Conservation (phyloP, 2,888 invertebrate genomes). For the Euphydryas editha region DNA sequence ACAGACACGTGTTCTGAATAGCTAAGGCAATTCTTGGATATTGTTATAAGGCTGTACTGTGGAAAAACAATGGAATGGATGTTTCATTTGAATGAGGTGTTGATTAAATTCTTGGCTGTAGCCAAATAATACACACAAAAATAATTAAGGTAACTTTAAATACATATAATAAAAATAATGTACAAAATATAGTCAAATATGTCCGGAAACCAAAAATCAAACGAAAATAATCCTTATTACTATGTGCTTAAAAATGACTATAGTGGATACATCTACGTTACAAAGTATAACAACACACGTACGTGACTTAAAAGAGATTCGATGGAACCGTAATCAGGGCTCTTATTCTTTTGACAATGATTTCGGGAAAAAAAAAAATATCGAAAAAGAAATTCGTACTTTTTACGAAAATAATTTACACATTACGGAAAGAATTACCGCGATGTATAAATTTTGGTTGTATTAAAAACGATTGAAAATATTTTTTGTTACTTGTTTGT, state of each 20-base stretch:
- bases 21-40: too few relatives aligned
- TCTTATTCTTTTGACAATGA: constrained; percentile 35
- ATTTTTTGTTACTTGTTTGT: neutral
- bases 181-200: too few relatives aligned
- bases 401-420: constrained; percentile 12
- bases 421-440: neutral
- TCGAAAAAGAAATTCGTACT: constrained; percentile 7
- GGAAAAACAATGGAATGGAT: too few relatives aligned
- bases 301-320: constrained; percentile 23
- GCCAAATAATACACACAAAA: too few relatives aligned
- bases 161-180: too few relatives aligned
- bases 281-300: constrained; percentile 1
- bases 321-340: constrained; percentile 35
- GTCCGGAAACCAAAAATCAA: neutral
- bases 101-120: too few relatives aligned
- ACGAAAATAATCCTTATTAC: neutral
- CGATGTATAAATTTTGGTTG: neutral
- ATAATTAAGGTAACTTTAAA: too few relatives aligned
- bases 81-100: too few relatives aligned
- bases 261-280: neutral
- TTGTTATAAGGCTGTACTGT: too few relatives aligned
- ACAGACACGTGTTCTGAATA: too few relatives aligned
- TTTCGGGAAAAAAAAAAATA: constrained; percentile 30
- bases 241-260: neutral
- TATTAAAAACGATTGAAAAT: neutral